Conservation (phyloP, 2,888 invertebrate species). For the Dicycla oo region DNA sequence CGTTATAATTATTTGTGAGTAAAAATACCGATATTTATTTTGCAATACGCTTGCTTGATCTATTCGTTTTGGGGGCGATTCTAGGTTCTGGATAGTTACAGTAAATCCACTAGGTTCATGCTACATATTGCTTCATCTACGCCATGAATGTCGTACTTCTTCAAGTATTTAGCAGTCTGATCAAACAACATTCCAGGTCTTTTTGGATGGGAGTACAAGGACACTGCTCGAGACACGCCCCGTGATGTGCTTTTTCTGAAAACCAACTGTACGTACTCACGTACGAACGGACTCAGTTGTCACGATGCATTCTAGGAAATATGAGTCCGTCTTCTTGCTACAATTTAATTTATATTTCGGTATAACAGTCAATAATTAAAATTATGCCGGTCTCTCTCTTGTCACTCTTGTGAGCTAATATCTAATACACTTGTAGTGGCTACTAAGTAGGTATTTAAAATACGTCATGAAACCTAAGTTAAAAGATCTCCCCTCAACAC, state of each 20-base stretch:
- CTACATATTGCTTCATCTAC: background rate
- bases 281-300: background rate
- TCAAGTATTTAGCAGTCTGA: background rate
- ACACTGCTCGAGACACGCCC: no score
- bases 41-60: background rate
- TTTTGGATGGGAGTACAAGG: background rate
- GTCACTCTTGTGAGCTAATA: background rate
- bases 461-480: background rate
- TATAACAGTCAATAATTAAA: no score
- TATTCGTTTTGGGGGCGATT: background rate
- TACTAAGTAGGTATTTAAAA: background rate
- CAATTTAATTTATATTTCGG: background rate
- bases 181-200: no score
- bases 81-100: background rate
- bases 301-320: background rate
- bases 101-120: background rate
- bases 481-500: background rate
- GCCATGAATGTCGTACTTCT: background rate
- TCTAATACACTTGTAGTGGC: background rate
- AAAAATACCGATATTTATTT: conserved; percentile 10
- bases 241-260: background rate
- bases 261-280: background rate
- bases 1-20: background rate
- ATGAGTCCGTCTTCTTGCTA: background rate
- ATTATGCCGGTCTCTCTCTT: background rate